phyloP scores from a whole-genome alignment of 2,113 vertebrate genomes.

The Ornithorhynchus anatinus region DNA sequence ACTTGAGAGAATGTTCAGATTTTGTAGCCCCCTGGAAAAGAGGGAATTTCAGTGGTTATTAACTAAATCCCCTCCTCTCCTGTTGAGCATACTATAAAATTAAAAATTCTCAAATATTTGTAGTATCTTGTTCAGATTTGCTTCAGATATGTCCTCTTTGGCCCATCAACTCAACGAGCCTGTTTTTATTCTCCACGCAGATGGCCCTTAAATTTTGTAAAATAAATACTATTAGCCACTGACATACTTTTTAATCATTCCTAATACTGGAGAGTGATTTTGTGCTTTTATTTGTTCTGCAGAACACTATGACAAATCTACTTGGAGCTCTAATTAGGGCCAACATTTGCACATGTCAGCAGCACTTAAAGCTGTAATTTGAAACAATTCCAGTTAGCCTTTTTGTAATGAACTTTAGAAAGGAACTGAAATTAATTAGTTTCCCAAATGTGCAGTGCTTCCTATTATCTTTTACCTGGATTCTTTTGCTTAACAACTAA shows the following conservation, averaged over 20 bases:
- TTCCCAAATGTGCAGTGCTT: constrained; percentile 33
- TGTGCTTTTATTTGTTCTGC: constrained; percentile 10
- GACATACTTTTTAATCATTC: constrained; percentile 10
- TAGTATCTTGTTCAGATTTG: constrained; percentile 4
- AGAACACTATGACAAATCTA: background rate
- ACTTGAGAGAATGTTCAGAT: constrained; percentile 32
- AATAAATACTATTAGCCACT: constrained; percentile 28
- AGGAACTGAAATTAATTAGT: constrained; percentile 53
- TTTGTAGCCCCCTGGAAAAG: constrained; percentile 32
- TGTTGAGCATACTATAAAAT: background rate
- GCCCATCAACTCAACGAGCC: background rate
- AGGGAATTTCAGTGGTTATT: constrained; percentile 36
- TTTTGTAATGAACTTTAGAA: constrained; percentile 51
- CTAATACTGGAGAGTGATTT: constrained; percentile 15
- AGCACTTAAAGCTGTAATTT: constrained; percentile 32
- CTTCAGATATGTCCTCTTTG: constrained; percentile 18
- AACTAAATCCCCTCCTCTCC: constrained; percentile 4
- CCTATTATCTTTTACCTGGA: constrained; percentile 17
- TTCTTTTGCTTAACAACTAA: constrained; percentile 45
- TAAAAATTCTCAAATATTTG: constrained; percentile 18
- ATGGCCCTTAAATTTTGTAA: constrained; percentile 13
- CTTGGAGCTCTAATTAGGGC: constrained; percentile 39
- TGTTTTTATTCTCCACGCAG: background rate
- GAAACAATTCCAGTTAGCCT: constrained; percentile 41
- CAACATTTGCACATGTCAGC: constrained; percentile 40